Evolutionary conservation across 2,797 vertebrate genomes (phyloP), one percentile per base, ranked within the genome.

Genomic region (Petrocephalus schoutedeni): DNA sequence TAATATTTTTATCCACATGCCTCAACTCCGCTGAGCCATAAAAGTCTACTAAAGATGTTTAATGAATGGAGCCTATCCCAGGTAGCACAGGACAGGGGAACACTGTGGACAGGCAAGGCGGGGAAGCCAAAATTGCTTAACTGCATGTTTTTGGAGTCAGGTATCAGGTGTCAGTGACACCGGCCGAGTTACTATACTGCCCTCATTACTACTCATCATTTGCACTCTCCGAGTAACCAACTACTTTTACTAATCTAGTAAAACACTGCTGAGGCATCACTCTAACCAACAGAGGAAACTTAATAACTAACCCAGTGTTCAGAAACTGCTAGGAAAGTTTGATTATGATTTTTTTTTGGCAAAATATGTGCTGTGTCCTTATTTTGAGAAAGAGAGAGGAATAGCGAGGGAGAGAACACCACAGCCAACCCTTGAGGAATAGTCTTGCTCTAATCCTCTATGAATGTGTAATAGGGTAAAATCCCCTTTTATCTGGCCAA

Each of bases 381-480:
- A 77, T 77, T 77, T 77, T 8, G 82, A 84, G 51, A 84, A 49
- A 54, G 82, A 84, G 82, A 28, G 82, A 32, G 64, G 82, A 19
- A 28, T 4, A 28, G 53, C 32, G 82, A 23, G 28, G 84, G 84
- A 86, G 84, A 85, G 56, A 45, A 36, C 54, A 23, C 56, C 23
- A 58, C 28, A 16, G 14, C 14, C 56, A 58, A 4, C 7, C 16
- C 84, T 86, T 36, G 54, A 36, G 54, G 84, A 58, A 41, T 32
- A 41, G 54, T 74, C 21, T 4, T 32, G 86, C 61, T 74, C 28
- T 87, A 87, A 87, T 87, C 64, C 86, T 74, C 23, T 77, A 87
- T 87, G 86, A 74, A 87, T 87, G 86, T 87, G 61, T 87, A 87
- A 77, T 64, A 77, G 67, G 61, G 49, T 74, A 54, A 87, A 87